These are phyloP conservation scores for Lepeophtheirus salmonis DNA, from an alignment of 1,140 invertebrate species.

Conservation along the genomic window DNA sequence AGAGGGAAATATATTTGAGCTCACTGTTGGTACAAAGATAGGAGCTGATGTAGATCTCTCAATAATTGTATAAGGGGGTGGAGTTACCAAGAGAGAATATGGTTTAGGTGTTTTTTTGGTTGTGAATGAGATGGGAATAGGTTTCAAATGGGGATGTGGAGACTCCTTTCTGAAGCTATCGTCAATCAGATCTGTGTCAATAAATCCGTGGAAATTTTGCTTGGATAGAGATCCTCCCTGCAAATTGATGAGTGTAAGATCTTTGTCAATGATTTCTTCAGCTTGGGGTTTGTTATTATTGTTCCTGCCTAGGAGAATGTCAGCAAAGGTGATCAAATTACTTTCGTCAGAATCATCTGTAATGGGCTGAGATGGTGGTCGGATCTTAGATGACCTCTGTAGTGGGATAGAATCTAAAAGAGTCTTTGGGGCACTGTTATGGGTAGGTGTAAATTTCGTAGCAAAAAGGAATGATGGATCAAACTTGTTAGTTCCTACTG, in stretches of 20 bases:
- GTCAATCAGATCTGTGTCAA: slow-evolving; percentile 13
- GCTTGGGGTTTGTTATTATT: neutral
- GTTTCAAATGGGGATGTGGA: too few species aligned
- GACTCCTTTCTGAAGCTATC: neutral
- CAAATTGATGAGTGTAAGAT: slow-evolving; percentile 7
- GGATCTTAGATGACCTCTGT: neutral
- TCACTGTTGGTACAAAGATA: neutral
- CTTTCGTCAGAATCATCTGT: slow-evolving; percentile 4
- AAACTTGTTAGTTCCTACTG: neutral
- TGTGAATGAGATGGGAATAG: too few species aligned
- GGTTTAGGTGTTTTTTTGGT: neutral
- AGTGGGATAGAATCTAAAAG: neutral
- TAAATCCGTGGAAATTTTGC: slow-evolving; percentile 13
- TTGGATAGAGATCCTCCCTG: slow-evolving; percentile 1
- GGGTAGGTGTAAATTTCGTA: too few species aligned
- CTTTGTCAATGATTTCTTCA: neutral
- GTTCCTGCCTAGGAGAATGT: neutral
- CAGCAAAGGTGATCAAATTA: slow-evolving; percentile 7
- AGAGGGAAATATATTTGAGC: neutral
- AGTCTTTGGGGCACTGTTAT: neutral
- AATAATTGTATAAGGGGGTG: too few species aligned
- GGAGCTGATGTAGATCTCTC: too few species aligned
- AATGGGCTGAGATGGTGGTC: neutral
- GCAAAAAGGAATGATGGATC: neutral
- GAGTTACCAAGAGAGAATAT: neutral